phyloP scores from a whole-genome alignment of 2,888 invertebrate genomes.

The Ormyrus nitidulus region DNA sequence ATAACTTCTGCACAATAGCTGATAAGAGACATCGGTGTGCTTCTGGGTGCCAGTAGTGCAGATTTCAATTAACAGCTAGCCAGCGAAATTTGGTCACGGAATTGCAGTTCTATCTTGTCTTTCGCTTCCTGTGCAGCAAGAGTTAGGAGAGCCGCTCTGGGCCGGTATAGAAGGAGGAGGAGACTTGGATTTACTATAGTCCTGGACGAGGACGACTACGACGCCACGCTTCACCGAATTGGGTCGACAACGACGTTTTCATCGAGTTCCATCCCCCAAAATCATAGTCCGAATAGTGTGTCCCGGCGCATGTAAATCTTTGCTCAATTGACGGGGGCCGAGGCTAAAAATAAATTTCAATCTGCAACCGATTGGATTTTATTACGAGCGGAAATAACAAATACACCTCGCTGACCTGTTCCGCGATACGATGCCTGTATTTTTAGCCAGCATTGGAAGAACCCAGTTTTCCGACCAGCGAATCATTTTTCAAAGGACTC shows the following conservation, averaged over 20 bases:
- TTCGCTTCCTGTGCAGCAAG: constrained; percentile 46
- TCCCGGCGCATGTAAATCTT: constrained; percentile 38
- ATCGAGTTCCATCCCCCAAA: constrained; percentile 21
- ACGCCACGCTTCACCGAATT: constrained; percentile 34
- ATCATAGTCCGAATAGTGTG: background rate
- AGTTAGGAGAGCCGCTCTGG: background rate
- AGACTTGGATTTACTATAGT: constrained; percentile 45
- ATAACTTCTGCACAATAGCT: constrained; percentile 52
- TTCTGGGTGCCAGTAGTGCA: constrained; percentile 26
- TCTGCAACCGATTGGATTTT: constrained; percentile 42
- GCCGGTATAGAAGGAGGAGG: background rate
- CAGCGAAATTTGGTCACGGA: constrained; percentile 55
- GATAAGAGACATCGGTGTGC: constrained; percentile 42
- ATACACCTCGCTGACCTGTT: background rate
- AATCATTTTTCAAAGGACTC: no score
- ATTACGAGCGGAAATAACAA: background rate
- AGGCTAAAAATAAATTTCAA: constrained; percentile 50
- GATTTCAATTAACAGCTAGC: constrained; percentile 57
- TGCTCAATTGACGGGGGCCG: constrained; percentile 21
- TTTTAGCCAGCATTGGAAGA: no score
- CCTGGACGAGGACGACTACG: background rate
- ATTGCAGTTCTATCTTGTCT: constrained; percentile 56
- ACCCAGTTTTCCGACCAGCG: no score
- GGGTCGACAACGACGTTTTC: constrained; percentile 52
- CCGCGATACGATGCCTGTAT: no score